phyloP scores from a whole-genome alignment of 2,797 vertebrate genomes.

The Gila robusta region DNA sequence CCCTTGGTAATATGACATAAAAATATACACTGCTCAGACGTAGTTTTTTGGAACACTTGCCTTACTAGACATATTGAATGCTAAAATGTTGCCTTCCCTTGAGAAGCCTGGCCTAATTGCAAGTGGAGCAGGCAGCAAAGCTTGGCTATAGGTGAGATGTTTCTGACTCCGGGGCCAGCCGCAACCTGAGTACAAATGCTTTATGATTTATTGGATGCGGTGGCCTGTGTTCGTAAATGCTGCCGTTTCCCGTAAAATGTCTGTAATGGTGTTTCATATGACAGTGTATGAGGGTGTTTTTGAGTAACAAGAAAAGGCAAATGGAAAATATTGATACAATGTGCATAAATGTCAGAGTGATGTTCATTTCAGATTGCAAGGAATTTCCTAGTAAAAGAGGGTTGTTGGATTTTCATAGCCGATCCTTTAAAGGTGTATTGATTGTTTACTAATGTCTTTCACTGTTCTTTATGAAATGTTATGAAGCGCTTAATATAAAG shows the following conservation, averaged over 20 bases:
- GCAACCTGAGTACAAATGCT: slow-evolving; percentile 50
- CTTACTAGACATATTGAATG: slow-evolving; percentile 52
- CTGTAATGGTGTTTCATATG: slow-evolving; percentile 80
- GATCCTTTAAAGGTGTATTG: slow-evolving; percentile 40
- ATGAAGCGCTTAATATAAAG: neutral
- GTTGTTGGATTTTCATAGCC: slow-evolving; percentile 34
- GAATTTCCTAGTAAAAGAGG: slow-evolving; percentile 40
- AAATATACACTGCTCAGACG: slow-evolving; percentile 57
- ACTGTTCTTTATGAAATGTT: slow-evolving; percentile 20
- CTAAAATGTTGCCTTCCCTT: slow-evolving; percentile 56
- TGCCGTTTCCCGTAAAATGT: slow-evolving; percentile 81
- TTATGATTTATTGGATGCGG: slow-evolving; percentile 77
- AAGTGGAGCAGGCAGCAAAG: slow-evolving; percentile 62
- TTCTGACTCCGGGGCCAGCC: slow-evolving; percentile 51
- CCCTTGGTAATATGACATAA: slow-evolving; percentile 58
- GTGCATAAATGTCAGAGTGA: slow-evolving; percentile 76
- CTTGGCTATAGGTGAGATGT: slow-evolving; percentile 57
- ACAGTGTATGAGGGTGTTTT: slow-evolving; percentile 65
- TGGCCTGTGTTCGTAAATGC: slow-evolving; percentile 79
- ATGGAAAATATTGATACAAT: slow-evolving; percentile 79
- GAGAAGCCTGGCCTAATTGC: slow-evolving; percentile 66
- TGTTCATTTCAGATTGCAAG: slow-evolving; percentile 27
- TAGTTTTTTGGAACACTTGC: slow-evolving; percentile 52
- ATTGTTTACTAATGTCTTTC: slow-evolving; percentile 47
- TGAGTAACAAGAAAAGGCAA: slow-evolving; percentile 55